Base-by-base conservation (phyloP, 2,113 vertebrate species). In the Spizaetus ornatus region DNA sequence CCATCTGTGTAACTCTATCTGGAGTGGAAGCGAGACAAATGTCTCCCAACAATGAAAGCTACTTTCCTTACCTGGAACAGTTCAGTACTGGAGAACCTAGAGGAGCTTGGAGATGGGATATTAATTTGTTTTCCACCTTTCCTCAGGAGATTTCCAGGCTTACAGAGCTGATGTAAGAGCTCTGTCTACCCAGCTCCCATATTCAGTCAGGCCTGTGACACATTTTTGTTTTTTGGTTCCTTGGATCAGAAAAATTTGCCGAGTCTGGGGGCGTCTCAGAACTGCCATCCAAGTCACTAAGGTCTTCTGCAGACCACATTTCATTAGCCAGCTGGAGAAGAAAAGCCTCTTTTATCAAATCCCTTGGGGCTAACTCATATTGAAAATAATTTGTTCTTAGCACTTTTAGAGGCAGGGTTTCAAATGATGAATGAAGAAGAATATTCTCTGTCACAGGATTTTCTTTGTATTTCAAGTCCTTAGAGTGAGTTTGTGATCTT, bases 281-380 rank as follows among this genome's bases (percentile, higher is more conserved):
- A 96, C 74, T 89, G 72, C 84, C 43, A 82, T 91, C 58, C 55
- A 42, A 91, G 71, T 36, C 90, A 86, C 81, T 85, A 70, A 81
- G 72, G 82, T 83, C 86, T 95, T 97, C 92, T 82, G 66, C 71
- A 92, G 81, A 94, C 62, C 34, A 85, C 10, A 13, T 69, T 94
- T 91, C 90, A 77, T 82, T 81, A 97, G 71, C 66, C 82, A 97
- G 70, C 58, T 86, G 66, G 83, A 86, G 95, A 92, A 95, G 72
- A 94, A 95, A 96, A 95, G 76, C 11, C n/a, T 70, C 38, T 95
- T 95, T 87, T 95, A 95, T 80, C 86, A 82, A 90, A 81, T 66
- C 77, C 59, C 45, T 77, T 69, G 45, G 76, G 77, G 94, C 83
- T 95, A 92, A 63, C n/a, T 55, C 76, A 85, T 65, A 91, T 36